phyloP scores from a whole-genome alignment of 2,888 invertebrate genomes.

The Drosophila demipolita region DNA sequence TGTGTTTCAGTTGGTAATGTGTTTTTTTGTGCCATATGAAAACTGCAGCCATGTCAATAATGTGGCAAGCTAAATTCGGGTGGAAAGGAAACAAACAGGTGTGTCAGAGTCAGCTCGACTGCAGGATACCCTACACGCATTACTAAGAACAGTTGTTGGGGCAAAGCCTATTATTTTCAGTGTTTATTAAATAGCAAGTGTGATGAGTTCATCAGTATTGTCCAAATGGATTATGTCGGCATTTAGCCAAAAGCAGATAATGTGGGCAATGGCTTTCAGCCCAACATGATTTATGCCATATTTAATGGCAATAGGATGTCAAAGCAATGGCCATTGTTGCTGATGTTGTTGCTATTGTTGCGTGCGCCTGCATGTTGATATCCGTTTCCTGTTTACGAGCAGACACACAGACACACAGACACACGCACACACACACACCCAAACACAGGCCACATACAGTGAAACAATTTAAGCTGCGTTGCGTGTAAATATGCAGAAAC shows the following conservation, averaged over 20 bases:
- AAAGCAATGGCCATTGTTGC: conserved; percentile 25
- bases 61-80: conserved; percentile 32
- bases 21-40: conserved; percentile 50
- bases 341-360: conserved; percentile 23
- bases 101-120: background rate
- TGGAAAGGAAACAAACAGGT: conserved; percentile 7
- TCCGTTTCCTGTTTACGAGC: conserved; percentile 66
- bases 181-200: background rate
- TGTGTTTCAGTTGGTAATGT: conserved; percentile 20
- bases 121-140: conserved; percentile 5
- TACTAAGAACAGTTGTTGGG: background rate
- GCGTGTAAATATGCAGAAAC: conserved; percentile 63
- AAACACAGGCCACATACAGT: conserved; percentile 8
- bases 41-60: conserved; percentile 53
- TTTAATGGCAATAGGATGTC: conserved; percentile 12
- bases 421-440: conserved; percentile 5
- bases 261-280: background rate
- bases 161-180: background rate
- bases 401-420: conserved; percentile 27
- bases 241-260: background rate
- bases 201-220: background rate
- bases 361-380: conserved; percentile 67
- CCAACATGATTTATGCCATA: background rate
- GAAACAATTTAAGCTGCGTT: conserved; percentile 31
- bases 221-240: background rate